A percentile compares a stretch with the other conserved stretches of the same genome.
Conservation (phyloP, 2,797 vertebrate species). For the Hypotaenidia philippensis region DNA sequence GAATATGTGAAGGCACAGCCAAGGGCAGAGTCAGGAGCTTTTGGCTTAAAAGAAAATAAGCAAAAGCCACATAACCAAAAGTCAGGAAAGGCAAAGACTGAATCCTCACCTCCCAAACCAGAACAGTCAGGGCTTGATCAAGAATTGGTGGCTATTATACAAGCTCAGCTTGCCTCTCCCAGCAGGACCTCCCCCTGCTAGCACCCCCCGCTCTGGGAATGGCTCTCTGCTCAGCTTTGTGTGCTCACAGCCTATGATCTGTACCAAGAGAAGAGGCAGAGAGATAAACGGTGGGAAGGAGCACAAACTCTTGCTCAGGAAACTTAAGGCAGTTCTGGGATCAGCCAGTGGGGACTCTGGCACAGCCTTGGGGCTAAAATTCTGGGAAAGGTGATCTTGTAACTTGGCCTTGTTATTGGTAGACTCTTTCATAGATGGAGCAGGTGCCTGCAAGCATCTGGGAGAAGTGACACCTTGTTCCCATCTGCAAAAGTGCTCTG, state of each 20-base stretch:
- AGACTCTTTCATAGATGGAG: not conserved
- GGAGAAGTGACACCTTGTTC: not conserved
- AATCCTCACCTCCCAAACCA: not conserved
- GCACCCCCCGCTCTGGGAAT: not conserved
- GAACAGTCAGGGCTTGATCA: not conserved
- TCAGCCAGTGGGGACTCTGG: no score
- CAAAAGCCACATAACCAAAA: not conserved
- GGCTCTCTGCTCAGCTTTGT: accelerated
- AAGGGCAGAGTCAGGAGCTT: not conserved
- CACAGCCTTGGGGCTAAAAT: not conserved
- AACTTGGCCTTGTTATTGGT: not conserved
- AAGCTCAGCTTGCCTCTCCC: not conserved
- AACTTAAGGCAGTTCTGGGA: not conserved
- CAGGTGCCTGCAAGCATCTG: not conserved
- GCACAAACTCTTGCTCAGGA: not conserved
- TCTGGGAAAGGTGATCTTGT: not conserved
- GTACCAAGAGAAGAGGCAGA: not conserved
- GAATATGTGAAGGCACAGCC: not conserved
- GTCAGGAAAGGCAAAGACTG: not conserved
- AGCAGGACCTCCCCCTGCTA: not conserved
- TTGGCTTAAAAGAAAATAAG: not conserved
- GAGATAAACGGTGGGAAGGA: accelerated
- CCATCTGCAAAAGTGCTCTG: not conserved
- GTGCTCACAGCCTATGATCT: not conserved
- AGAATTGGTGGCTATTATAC: not conserved